A percentile compares a stretch with the other conserved stretches of the same genome.
phyloP scores from a whole-genome alignment of 2,888 invertebrate species.

The Noctua fimbriata region DNA sequence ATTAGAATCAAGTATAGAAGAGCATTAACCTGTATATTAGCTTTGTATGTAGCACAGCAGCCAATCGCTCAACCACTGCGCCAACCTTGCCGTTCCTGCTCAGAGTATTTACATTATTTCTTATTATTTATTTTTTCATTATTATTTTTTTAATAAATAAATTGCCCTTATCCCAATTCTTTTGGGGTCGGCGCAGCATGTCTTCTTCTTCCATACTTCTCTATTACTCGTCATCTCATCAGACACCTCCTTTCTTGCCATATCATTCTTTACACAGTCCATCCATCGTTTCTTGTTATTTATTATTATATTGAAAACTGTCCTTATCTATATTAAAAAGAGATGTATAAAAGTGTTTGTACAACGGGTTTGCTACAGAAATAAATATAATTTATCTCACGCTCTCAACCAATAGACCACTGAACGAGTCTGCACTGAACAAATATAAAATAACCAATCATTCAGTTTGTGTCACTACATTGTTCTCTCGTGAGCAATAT shows the following conservation, averaged over 20 bases:
- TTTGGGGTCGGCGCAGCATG: too few relatives aligned
- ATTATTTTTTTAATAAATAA: too few relatives aligned
- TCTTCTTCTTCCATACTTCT: too few relatives aligned
- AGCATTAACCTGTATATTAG: background rate
- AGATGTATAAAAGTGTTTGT: background rate
- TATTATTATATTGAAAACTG: background rate
- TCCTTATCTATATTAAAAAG: background rate
- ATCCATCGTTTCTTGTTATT: too few relatives aligned
- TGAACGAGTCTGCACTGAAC: background rate
- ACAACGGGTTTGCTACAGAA: background rate
- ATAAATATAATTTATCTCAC: background rate
- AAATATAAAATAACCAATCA: slow-evolving; percentile 26
- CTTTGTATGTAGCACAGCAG: background rate
- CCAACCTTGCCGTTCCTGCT: background rate
- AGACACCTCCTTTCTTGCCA: too few relatives aligned
- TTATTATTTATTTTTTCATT: too few relatives aligned
- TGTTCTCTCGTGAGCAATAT: slow-evolving; percentile 46
- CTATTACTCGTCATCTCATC: too few relatives aligned
- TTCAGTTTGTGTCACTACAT: slow-evolving; percentile 19
- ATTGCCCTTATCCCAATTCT: too few relatives aligned
- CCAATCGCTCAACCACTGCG: too few relatives aligned
- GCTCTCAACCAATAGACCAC: background rate
- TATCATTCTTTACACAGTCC: too few relatives aligned
- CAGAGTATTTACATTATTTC: background rate
- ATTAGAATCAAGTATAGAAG: background rate